phyloP scores from a whole-genome alignment of 1,140 invertebrate species.

The Pteromalus puparum region DNA sequence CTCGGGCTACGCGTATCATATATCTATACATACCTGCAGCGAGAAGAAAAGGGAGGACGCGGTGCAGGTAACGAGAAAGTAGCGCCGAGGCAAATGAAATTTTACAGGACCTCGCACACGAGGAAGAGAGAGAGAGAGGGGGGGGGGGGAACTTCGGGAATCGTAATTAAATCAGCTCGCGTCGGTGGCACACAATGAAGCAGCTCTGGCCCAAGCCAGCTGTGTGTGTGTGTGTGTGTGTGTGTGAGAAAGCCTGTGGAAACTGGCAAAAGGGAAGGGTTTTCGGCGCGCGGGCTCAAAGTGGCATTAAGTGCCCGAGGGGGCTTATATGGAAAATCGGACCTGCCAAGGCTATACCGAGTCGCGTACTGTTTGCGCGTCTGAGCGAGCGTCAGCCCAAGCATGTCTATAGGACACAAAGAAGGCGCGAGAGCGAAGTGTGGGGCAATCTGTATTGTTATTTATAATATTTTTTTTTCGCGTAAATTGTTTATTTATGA shows the following conservation, averaged over 20 bases:
- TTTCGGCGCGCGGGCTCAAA: constrained; percentile 4
- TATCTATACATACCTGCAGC: background rate
- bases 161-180: constrained; percentile 40
- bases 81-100: constrained; percentile 11
- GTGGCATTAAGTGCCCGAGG: constrained; percentile 29
- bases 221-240: background rate
- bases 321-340: constrained; percentile 37
- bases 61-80: constrained; percentile 25
- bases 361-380: too few species aligned
- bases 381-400: too few species aligned
- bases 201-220: background rate
- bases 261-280: constrained; percentile 6
- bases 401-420: background rate
- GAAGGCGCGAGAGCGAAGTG: background rate
- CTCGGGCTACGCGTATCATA: too few species aligned
- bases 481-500: too few species aligned
- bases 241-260: background rate
- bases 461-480: too few species aligned
- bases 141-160: constrained; percentile 20
- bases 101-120: background rate
- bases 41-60: background rate
- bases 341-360: background rate
- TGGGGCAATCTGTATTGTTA: too few species aligned
- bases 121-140: background rate
- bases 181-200: background rate